These are phyloP conservation scores for Amazona vittata DNA, from an alignment of 2,113 vertebrate species.

Conservation along the genomic window DNA sequence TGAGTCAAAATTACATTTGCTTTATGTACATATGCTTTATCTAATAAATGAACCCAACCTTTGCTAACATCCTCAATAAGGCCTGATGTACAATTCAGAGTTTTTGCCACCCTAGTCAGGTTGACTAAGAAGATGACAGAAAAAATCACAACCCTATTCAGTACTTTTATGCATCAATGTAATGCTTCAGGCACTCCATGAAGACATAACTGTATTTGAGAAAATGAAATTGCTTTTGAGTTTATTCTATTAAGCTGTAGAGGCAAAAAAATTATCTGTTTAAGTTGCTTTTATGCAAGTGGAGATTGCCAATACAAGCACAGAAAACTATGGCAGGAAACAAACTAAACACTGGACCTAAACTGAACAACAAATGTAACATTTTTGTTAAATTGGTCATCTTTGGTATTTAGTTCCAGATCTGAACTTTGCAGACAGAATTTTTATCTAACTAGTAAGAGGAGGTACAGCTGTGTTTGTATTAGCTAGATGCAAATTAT, in stretches of 20 bases:
- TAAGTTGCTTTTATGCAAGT: background rate
- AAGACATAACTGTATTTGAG: background rate
- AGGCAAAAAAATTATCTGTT: background rate
- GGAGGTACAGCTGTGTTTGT: background rate
- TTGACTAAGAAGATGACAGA: background rate
- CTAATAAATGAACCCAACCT: background rate
- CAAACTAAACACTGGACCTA: background rate
- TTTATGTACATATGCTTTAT: background rate
- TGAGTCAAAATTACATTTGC: slow-evolving; percentile 5
- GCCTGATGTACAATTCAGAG: background rate
- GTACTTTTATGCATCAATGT: background rate
- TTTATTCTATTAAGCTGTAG: background rate
- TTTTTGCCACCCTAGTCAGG: background rate
- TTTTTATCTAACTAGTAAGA: background rate
- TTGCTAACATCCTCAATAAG: background rate
- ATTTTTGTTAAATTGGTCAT: background rate
- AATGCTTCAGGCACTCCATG: background rate
- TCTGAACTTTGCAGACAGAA: background rate
- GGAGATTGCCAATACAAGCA: background rate
- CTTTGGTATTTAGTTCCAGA: background rate
- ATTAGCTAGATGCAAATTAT: background rate
- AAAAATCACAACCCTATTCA: background rate
- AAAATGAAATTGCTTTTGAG: background rate
- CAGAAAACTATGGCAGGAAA: background rate
- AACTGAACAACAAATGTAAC: background rate